Conservation (phyloP, 1,140 invertebrate species). For the Batillaria attramentaria region DNA sequence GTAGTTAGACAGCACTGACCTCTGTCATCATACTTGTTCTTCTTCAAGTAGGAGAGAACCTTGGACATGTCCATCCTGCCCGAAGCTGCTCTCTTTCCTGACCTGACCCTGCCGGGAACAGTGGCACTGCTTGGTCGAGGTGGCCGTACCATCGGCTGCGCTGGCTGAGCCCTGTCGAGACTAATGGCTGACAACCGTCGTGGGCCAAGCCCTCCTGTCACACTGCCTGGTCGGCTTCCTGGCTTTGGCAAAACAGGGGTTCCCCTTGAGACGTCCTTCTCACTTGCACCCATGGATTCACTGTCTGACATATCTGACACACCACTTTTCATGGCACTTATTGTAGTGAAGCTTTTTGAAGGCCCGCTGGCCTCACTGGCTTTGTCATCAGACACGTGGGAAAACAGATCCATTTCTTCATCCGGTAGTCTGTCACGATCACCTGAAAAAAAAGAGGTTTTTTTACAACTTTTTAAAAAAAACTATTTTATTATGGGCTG, state of each 20-base stretch:
- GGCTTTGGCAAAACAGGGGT: constrained; percentile 33
- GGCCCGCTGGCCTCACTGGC: constrained; percentile 1
- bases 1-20: constrained; percentile 39
- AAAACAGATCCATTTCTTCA: constrained; percentile 27
- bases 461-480: too few species aligned
- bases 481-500: too few species aligned
- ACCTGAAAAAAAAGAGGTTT: constrained; percentile 15
- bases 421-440: constrained; percentile 10
- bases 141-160: background rate
- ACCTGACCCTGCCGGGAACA: background rate
- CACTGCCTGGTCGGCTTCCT: constrained; percentile 57
- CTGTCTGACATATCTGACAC: background rate
- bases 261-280: constrained; percentile 7
- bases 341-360: background rate
- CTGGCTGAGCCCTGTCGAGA: constrained; percentile 17
- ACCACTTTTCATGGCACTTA: background rate
- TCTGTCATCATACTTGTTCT: constrained; percentile 65
- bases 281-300: background rate
- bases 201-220: constrained; percentile 37
- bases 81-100: constrained; percentile 25
- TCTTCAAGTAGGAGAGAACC: constrained; percentile 57
- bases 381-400: background rate
- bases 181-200: background rate
- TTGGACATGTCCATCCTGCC: constrained; percentile 41
- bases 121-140: constrained; percentile 14